Conservation (phyloP, 2,797 vertebrate genomes). For the Setipinna tenuifilis region DNA sequence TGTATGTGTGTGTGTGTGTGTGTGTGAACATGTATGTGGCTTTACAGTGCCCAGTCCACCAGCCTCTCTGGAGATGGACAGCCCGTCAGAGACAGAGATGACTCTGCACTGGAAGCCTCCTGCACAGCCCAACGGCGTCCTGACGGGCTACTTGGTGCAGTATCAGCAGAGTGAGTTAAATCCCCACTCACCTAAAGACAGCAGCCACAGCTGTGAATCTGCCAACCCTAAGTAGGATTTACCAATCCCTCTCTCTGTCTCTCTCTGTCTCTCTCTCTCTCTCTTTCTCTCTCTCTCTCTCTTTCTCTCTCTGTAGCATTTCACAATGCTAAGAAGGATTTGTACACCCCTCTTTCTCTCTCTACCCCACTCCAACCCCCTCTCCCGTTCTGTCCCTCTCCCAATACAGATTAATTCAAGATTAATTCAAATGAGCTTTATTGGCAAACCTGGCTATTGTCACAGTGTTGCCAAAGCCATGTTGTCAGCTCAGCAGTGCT, state of each 20-base stretch:
- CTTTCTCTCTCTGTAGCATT: constrained; percentile 20
- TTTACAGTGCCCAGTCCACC: constrained; percentile 82
- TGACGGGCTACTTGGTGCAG: constrained; percentile 78
- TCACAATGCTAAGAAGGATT: not conserved
- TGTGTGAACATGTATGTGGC: not conserved
- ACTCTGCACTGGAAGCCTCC: constrained; percentile 82
- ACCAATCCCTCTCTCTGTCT: not conserved
- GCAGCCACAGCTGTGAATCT: not conserved
- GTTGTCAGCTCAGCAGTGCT: not conserved
- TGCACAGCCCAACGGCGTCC: constrained; percentile 77
- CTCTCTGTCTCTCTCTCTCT: not conserved
- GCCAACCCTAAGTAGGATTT: not conserved
- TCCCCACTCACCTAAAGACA: not conserved
- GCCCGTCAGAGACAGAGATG: constrained; percentile 82
- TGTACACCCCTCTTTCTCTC: not conserved
- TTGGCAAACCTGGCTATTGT: not conserved
- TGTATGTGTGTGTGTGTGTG: constrained; percentile 1
- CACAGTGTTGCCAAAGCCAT: not conserved
- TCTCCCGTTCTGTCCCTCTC: too few species aligned
- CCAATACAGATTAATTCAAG: not conserved
- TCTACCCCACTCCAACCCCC: too few species aligned
- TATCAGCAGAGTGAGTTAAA: constrained; percentile 76
- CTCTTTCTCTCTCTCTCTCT: not conserved
- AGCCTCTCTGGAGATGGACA: constrained; percentile 74
- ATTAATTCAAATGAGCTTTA: constrained; percentile 1